Evolutionary conservation across 2,888 invertebrate genomes (phyloP), one percentile per base, ranked within the genome.

Genomic region (Patella caerulea): DNA sequence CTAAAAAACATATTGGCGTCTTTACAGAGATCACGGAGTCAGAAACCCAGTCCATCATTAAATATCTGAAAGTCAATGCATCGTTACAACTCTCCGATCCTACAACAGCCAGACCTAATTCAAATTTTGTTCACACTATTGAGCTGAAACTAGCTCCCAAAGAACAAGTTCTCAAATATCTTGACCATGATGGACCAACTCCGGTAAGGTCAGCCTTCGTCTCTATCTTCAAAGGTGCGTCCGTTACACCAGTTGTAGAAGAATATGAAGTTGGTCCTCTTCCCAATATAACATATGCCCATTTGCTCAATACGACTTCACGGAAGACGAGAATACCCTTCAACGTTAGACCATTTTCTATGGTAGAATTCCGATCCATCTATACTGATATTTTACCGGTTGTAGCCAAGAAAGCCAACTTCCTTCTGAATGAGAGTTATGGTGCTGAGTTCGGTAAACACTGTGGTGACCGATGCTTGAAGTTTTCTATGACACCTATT

Each of bases 231-330:
- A 78, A 83, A 69, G 90, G 89, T 1, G 87, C 87, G 52, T 73
- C 73, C 2, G 76, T 77, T 9, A 84, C 85, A 9, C 88, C 88
- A 17, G 77, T 83, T 11, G 87, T 89, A 7, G 88, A 87, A 75
- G 89, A 90, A 79, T 89, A 89, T 78, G 75, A 84, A 17, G 87
- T 90, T 14, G 88, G 88, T 3, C 83, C 84, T 14, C 76, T 89
- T 17, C 86, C 86, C 3, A 78, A 85, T 17, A 82, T 84, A 0
- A 79, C 78, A 0, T 86, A 83, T 75, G 83, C 84, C 11, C 73
- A 79, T 19, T 74, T 85, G 71, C 74, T 85, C 9, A 78, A 83
- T 17, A 84, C 83, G 29, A 76, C 82, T 1, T 78, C 82, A 2
- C 76, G 88, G 52, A 79, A 83, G 72, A 87, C 88, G 14, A 81